These are phyloP conservation scores for Columba guinea DNA, from an alignment of 2,797 vertebrate genomes.

Conservation along the genomic window DNA sequence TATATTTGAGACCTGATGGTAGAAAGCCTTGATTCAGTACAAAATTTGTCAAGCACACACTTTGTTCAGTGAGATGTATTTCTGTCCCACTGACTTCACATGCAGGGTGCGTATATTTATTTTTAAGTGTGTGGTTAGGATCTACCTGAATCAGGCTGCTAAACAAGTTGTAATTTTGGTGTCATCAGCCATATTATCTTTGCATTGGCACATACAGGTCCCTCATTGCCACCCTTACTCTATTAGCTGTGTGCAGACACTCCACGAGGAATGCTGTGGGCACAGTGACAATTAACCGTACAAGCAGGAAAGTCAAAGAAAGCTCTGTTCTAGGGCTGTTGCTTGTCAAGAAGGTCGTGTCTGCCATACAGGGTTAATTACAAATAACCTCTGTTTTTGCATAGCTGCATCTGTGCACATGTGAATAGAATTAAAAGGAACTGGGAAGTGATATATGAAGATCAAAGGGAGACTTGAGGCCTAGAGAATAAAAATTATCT, in stretches of 20 bases:
- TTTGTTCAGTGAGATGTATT: not conserved
- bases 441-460: not conserved
- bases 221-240: not conserved
- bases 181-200: not conserved
- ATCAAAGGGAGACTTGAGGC: not conserved
- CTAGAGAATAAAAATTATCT: not conserved
- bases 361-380: constrained; percentile 6
- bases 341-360: not conserved
- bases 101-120: not conserved
- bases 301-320: not conserved
- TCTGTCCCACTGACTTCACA: not conserved
- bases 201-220: not conserved
- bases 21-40: not conserved
- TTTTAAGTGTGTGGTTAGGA: not conserved
- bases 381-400: not conserved
- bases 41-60: not conserved
- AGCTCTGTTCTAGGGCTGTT: not conserved
- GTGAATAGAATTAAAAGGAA: not conserved
- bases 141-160: not conserved
- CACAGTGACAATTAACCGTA: not conserved
- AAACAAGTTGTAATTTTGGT: not conserved
- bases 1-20: not conserved
- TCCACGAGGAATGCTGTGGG: fast-evolving
- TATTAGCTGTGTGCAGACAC: not conserved
- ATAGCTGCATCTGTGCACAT: not conserved